Percentiles rank a stretch among this genome's conserved stretches.
phyloP scores from a whole-genome alignment of 2,797 vertebrate genomes.

The Melanotaenia boesemani region DNA sequence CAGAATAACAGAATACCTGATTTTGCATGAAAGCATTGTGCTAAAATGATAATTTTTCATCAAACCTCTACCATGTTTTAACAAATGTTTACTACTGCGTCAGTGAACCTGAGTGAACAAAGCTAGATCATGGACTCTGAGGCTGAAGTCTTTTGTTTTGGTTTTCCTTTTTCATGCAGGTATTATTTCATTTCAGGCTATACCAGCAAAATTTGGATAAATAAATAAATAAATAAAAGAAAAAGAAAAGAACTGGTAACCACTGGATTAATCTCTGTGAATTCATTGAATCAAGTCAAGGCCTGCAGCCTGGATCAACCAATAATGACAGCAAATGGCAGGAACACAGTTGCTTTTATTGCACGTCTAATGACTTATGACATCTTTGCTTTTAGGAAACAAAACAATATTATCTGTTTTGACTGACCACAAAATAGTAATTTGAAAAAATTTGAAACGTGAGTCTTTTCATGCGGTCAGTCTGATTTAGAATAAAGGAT shows the following conservation, averaged over 20 bases:
- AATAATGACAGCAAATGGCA: not conserved
- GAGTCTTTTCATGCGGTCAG: too few relatives aligned
- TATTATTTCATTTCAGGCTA: not conserved
- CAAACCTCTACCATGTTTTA: conserved; percentile 6
- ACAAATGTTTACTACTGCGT: not conserved
- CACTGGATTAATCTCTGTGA: not conserved
- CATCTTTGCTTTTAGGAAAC: not conserved
- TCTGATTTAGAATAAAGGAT: not conserved
- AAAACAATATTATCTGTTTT: conserved; percentile 6
- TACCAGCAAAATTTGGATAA: not conserved
- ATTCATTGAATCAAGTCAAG: not conserved
- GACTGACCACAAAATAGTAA: not conserved
- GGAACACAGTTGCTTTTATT: not conserved
- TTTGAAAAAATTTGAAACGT: conserved; percentile 2
- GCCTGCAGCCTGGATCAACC: not conserved
- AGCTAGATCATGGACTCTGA: not conserved
- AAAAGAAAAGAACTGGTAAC: not conserved
- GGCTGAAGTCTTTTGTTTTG: not conserved
- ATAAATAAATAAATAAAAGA: too few relatives aligned
- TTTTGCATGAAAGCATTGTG: conserved; percentile 43
- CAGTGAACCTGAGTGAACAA: not conserved
- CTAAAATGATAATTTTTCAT: conserved; percentile 43
- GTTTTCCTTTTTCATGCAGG: not conserved
- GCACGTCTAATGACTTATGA: conserved; percentile 1
- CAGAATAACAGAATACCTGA: conserved; percentile 48